Conservation (phyloP, 2,888 invertebrate species). For the Troides oblongomaculatus region DNA sequence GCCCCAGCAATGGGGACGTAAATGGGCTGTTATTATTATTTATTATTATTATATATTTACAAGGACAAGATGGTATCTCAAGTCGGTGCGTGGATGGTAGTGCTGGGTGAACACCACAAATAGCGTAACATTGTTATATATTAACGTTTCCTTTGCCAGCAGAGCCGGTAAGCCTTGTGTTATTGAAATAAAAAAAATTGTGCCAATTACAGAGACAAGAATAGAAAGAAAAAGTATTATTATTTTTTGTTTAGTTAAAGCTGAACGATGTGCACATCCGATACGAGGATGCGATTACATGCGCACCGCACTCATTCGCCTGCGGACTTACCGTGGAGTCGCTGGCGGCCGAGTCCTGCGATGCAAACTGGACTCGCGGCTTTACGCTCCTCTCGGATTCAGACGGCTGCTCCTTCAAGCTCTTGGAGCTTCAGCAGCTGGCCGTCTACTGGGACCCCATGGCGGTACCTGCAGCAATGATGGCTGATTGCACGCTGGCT, state of each 20-base stretch:
- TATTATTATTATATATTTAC: no score
- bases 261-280: slow-evolving; percentile 97
- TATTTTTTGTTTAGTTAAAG: slow-evolving; percentile 82
- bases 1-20: no score
- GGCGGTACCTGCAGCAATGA: slow-evolving; percentile 75
- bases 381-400: slow-evolving; percentile 82
- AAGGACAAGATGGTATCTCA: no score
- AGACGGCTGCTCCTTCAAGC: slow-evolving; percentile 87
- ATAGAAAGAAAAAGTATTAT: background rate
- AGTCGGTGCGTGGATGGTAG: no score
- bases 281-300: slow-evolving; percentile 92
- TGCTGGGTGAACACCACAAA: no score
- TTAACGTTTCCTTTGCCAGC: no score
- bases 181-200: no score
- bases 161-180: no score
- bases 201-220: background rate
- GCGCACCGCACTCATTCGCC: slow-evolving; percentile 85
- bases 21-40: no score
- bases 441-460: slow-evolving; percentile 95
- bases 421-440: slow-evolving; percentile 92
- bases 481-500: slow-evolving; percentile 83
- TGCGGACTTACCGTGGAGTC: slow-evolving; percentile 93
- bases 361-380: slow-evolving; percentile 90
- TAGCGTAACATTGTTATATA: no score
- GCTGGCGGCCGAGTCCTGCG: slow-evolving; percentile 95